These are phyloP conservation scores for Trichopria drosophilae DNA, from an alignment of 2,888 invertebrate species.

Conservation along the genomic window DNA sequence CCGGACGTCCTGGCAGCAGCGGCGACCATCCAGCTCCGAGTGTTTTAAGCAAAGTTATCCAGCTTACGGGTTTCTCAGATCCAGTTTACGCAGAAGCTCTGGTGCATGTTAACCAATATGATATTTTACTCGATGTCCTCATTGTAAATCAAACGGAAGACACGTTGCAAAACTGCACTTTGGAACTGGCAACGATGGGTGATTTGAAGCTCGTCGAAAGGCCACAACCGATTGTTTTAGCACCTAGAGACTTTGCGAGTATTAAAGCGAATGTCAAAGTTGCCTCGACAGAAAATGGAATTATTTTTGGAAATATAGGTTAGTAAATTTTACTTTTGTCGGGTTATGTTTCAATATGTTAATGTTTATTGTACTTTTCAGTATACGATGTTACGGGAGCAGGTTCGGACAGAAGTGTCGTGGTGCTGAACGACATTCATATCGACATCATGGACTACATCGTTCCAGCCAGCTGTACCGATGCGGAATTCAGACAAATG, in stretches of 20 bases:
- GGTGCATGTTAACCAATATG: slow-evolving; percentile 98
- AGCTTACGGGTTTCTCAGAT: slow-evolving; percentile 98
- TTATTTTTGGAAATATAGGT: slow-evolving; percentile 99
- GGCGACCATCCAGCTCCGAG: slow-evolving; percentile 64
- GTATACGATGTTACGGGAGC: slow-evolving; percentile 96
- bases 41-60: slow-evolving; percentile 81
- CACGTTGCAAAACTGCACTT: slow-evolving; percentile 95
- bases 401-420: slow-evolving; percentile 91
- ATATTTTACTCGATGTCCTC: slow-evolving; percentile 96
- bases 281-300: slow-evolving; percentile 99
- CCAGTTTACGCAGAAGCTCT: slow-evolving; percentile 99
- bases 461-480: slow-evolving; percentile 90
- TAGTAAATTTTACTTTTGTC: slow-evolving; percentile 36
- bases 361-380: slow-evolving; percentile 49
- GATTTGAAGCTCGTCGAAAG: slow-evolving; percentile 98
- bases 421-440: slow-evolving; percentile 98
- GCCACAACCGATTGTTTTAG: slow-evolving; percentile 92
- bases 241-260: slow-evolving; percentile 95
- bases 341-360: not conserved
- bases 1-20: slow-evolving; percentile 62
- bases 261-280: slow-evolving; percentile 99
- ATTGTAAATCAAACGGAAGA: slow-evolving; percentile 98
- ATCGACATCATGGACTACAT: slow-evolving; percentile 99
- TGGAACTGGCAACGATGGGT: slow-evolving; percentile 96
- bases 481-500: slow-evolving; percentile 97